These are phyloP conservation scores for crab-eating macaque (Macaca fascicularis) DNA, from an alignment of 2,113 vertebrate species.

Conservation along the genomic window T2T-MFA8v1.1 NC_088395.1:53044501-53045000, in stretches of 20 bases:
- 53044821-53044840: not conserved
- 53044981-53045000: slow-evolving; percentile 10
- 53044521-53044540: not conserved
- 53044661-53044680: not conserved
- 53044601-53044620: not conserved
- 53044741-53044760: not conserved
- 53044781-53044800: not conserved
- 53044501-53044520: not conserved
- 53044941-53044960: not conserved
- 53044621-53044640: not conserved
- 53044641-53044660: slow-evolving; percentile 2
- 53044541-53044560: not conserved
- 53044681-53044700: not conserved
- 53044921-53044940: not conserved
- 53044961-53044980: not conserved
- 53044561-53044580: not conserved
- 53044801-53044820: slow-evolving; percentile 31
- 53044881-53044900: not conserved
- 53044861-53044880: not conserved
- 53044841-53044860: not conserved
- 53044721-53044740: not conserved
- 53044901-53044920: not conserved
- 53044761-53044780: not conserved
- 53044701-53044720: not conserved
- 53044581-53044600: not conserved